Conservation (phyloP, 1,140 invertebrate genomes). For the Drosophila carrolli region DNA sequence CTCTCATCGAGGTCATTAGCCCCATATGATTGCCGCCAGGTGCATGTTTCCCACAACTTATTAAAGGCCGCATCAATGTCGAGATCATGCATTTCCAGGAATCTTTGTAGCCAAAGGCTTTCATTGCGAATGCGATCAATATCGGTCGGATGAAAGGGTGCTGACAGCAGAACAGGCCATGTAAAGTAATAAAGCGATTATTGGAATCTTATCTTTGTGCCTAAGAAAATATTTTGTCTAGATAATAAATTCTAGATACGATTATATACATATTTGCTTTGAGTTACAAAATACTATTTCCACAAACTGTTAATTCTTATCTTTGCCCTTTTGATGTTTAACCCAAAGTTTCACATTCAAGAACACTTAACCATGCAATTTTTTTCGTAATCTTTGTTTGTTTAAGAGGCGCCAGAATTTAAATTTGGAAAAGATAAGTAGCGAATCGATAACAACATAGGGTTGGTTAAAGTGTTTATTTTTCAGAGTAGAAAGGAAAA, state of each 20-base stretch:
- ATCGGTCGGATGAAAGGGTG: conserved; percentile 88
- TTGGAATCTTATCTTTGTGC: conserved; percentile 11
- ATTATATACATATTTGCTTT: no score
- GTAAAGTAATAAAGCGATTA: conserved; percentile 2
- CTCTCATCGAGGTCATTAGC: conserved; percentile 91
- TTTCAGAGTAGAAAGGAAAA: background rate
- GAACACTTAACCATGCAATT: background rate
- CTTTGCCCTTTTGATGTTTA: background rate
- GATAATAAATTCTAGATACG: background rate
- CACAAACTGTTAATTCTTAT: background rate
- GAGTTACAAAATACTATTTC: background rate
- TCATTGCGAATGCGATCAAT: conserved; percentile 88
- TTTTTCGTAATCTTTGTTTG: background rate
- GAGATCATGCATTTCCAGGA: conserved; percentile 89
- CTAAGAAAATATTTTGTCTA: background rate
- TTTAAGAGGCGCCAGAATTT: background rate
- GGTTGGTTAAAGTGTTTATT: background rate
- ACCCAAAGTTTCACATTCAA: background rate
- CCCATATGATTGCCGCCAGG: conserved; percentile 93
- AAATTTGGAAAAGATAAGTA: conserved; percentile 5
- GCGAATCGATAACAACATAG: background rate
- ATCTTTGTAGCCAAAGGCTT: conserved; percentile 89
- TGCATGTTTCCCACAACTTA: conserved; percentile 93
- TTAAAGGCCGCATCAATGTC: conserved; percentile 88
- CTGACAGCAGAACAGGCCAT: conserved; percentile 23